Evolutionary conservation across 2,888 invertebrate genomes (phyloP).

Genomic region (Morpho achilles): DNA sequence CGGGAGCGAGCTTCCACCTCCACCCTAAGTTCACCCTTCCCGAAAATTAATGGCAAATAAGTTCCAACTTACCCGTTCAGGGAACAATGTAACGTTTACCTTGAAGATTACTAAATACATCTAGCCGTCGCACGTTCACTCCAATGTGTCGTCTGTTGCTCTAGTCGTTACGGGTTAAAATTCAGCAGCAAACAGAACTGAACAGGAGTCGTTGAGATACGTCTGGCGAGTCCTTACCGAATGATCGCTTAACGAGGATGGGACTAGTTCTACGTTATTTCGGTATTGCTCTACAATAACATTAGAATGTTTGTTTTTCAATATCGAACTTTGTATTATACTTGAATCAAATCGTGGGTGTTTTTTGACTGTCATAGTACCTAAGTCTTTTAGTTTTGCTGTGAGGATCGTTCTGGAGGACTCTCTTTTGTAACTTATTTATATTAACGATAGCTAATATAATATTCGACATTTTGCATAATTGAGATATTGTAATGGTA

Average conservation of each 20-base stretch:
- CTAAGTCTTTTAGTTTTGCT: no score
- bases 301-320: neutral
- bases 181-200: neutral
- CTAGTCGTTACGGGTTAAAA: neutral
- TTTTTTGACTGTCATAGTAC: no score
- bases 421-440: no score
- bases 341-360: no score
- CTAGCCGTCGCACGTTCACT: neutral
- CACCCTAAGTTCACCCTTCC: slow-evolving; percentile 14
- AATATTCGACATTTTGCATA: neutral
- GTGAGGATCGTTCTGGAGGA: no score
- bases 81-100: neutral
- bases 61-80: neutral
- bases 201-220: slow-evolving; percentile 12
- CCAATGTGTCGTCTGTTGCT: neutral
- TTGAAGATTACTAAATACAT: neutral
- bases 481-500: neutral
- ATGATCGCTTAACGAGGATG: slow-evolving; percentile 9
- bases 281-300: slow-evolving; percentile 12
- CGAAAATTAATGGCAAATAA: neutral
- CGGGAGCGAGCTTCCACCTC: slow-evolving; percentile 21
- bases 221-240: slow-evolving; percentile 7
- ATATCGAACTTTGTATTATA: neutral
- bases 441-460: neutral
- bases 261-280: slow-evolving; percentile 11